Conservation (phyloP, 2,888 invertebrate species). For the Tethea ocularis region DNA sequence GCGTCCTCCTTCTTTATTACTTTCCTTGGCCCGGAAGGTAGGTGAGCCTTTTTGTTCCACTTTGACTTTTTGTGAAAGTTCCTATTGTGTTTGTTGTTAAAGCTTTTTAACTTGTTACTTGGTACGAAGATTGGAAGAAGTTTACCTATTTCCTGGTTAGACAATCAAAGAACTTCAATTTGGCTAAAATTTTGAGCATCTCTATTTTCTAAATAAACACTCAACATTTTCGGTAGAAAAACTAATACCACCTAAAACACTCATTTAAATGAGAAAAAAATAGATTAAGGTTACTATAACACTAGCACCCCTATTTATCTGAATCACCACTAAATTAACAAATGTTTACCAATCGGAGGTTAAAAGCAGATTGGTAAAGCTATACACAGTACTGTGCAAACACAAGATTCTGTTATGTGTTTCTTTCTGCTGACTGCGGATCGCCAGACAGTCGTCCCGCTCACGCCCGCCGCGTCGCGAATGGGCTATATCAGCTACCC, state of each 20-base stretch:
- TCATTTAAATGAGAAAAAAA: not conserved
- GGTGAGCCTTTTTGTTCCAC: conserved; percentile 51
- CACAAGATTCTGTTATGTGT: conserved; percentile 59
- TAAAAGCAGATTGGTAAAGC: not conserved
- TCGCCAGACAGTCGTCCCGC: conserved; percentile 74
- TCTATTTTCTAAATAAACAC: no score
- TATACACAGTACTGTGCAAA: not conserved
- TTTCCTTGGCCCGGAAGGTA: conserved; percentile 57
- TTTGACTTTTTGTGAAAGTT: conserved; percentile 46
- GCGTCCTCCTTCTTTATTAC: conserved; percentile 78
- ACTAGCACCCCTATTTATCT: no score
- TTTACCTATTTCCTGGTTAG: not conserved
- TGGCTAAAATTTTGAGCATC: not conserved
- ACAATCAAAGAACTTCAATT: not conserved
- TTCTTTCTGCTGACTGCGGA: conserved; percentile 81
- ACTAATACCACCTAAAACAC: no score
- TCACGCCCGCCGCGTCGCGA: conserved; percentile 69
- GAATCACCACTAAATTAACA: not conserved
- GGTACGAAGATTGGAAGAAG: not conserved
- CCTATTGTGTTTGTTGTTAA: conserved; percentile 21
- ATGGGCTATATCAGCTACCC: conserved; percentile 73
- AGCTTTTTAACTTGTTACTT: conserved; percentile 16
- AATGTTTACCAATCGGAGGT: not conserved
- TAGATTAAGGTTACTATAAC: no score
- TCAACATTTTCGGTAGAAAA: no score